These are phyloP conservation scores for Resseliella maxima DNA, from an alignment of 2,888 invertebrate genomes.

Conservation along the genomic window DNA sequence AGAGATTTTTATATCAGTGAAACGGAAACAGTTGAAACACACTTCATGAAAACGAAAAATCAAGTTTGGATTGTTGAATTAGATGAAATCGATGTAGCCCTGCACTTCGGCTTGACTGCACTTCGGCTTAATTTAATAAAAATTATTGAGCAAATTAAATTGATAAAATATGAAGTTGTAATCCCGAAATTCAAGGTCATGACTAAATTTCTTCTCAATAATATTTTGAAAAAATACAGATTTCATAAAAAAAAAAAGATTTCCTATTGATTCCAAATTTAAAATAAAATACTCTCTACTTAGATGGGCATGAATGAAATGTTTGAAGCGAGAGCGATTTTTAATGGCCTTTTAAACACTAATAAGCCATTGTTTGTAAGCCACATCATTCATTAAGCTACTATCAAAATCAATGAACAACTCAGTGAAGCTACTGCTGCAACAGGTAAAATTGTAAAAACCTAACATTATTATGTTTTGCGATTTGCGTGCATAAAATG, in stretches of 20 bases:
- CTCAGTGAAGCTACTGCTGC: slow-evolving; percentile 88
- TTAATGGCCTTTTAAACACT: slow-evolving; percentile 72
- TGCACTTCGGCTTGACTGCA: too few relatives aligned
- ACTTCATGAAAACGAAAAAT: too few relatives aligned
- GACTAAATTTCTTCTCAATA: slow-evolving; percentile 74
- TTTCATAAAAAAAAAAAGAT: slow-evolving; percentile 59
- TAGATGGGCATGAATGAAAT: slow-evolving; percentile 79
- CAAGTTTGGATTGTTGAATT: too few relatives aligned
- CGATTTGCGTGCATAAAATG: too few relatives aligned
- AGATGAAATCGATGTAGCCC: too few relatives aligned
- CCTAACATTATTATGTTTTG: not conserved
- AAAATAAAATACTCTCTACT: not conserved
- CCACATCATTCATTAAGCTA: slow-evolving; percentile 84
- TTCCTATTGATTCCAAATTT: not conserved
- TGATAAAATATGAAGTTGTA: slow-evolving; percentile 73
- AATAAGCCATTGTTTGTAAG: slow-evolving; percentile 72
- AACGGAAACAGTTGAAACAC: too few relatives aligned
- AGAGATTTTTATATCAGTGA: too few relatives aligned
- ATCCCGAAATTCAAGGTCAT: slow-evolving; percentile 87
- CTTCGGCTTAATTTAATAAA: slow-evolving; percentile 71
- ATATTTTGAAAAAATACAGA: slow-evolving; percentile 76
- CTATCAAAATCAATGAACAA: slow-evolving; percentile 87
- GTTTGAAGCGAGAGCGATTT: slow-evolving; percentile 73
- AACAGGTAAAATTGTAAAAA: slow-evolving; percentile 72
- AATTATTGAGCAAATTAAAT: slow-evolving; percentile 68